Base-by-base conservation (phyloP, 2,797 vertebrate species). In the Busarellus nigricollis region DNA sequence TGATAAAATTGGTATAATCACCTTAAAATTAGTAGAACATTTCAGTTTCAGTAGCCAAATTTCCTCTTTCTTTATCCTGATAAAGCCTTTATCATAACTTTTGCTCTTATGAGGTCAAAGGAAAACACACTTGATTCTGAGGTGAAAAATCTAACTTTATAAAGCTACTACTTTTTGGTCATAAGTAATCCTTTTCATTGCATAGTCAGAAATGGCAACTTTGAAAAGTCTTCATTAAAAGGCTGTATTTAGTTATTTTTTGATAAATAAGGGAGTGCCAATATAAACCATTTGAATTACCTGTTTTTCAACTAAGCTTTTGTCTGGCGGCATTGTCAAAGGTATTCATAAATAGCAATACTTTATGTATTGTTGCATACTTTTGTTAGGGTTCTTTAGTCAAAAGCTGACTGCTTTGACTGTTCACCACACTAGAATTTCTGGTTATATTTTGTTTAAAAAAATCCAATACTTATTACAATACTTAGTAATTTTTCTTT, bases 361-460 rank as follows among this genome's bases (percentile, higher is more conserved):
- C 3, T 70, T 5, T 28, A 11, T 52, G 16, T 33, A 73, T 45
- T 38, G 4, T 13, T 92, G 3, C 35, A 42, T 52, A 58, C 21
- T 71, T 42, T 57, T 83, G 7, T 77, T 78, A 89, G 28, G 7
- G 29, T 22, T 62, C 61, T 54, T 83, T 25, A 38, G 13, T 59
- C 13, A 61, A 74, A 82, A 69, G 8, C 9, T 45, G 4, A 29
- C 72, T 66, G 9, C 15, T 57, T 76, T 38, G 31, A 67, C 19
- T 62, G 35, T 45, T 87, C 28, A n/a, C 35, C 7, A 57, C 35
- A 45, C 29, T 89, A 67, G 74, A 74, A 89, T 93, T 62, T 83
- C 54, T 65, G 31, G 29, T 50, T 59, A 49, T 90, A 49, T 89
- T 92, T 86, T 89, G 21, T 88, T 95, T 95, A 76, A 70, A 93